Evolutionary conservation across 2,888 invertebrate genomes (phyloP).

Genomic region (Hydraecia micacea): DNA sequence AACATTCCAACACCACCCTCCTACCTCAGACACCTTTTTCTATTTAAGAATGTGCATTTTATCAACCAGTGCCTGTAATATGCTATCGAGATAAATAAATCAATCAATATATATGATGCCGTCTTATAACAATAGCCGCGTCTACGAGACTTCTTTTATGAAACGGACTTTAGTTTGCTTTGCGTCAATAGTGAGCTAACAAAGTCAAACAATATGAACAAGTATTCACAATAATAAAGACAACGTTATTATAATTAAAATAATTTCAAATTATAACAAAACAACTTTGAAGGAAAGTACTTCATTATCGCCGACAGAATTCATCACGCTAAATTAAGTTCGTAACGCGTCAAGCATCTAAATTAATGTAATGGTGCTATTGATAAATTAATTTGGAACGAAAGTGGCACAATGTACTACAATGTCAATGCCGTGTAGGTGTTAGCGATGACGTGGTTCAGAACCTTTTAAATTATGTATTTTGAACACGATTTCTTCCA

Average conservation of each 20-base stretch:
- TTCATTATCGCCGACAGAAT: conserved; percentile 26
- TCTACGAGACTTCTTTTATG: too few species aligned
- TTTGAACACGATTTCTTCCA: conserved; percentile 6
- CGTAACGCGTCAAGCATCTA: conserved; percentile 25
- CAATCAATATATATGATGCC: too few species aligned
- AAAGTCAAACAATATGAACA: conserved; percentile 9
- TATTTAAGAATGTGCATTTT: too few species aligned
- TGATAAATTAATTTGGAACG: conserved; percentile 45
- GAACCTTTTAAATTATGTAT: conserved; percentile 22
- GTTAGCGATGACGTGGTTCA: conserved; percentile 24
- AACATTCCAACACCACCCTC: too few species aligned
- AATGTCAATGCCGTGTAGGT: conserved; percentile 47
- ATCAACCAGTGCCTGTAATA: too few species aligned
- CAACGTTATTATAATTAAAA: background rate
- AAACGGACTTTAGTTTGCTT: background rate
- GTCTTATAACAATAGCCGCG: too few species aligned
- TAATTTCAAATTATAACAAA: conserved; percentile 16
- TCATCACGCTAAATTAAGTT: conserved; percentile 37
- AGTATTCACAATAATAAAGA: background rate
- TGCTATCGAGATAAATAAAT: too few species aligned
- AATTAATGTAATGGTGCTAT: conserved; percentile 49
- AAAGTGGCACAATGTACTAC: conserved; percentile 51
- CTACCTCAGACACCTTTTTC: too few species aligned
- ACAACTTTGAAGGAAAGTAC: conserved; percentile 11
- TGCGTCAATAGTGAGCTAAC: background rate